phyloP scores from a whole-genome alignment of 2,113 vertebrate genomes.

The Carassius auratus region DNA sequence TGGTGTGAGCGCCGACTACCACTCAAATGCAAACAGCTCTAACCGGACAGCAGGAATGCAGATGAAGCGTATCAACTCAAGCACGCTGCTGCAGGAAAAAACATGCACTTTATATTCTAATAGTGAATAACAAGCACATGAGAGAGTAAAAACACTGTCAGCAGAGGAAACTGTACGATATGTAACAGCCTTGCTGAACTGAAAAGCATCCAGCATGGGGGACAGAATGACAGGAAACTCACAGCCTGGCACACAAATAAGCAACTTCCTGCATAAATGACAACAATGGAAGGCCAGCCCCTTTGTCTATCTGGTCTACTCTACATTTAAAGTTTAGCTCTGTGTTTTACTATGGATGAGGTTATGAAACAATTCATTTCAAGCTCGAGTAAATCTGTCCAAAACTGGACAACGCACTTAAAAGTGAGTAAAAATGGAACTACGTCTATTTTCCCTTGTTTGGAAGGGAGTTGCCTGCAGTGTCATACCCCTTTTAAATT shows the following conservation, averaged over 20 bases:
- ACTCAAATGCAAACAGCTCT: slow-evolving; percentile 10
- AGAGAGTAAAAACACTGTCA: background rate
- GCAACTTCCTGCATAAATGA: slow-evolving; percentile 42
- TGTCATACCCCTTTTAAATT: slow-evolving; percentile 13
- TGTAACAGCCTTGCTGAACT: background rate
- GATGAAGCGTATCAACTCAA: background rate
- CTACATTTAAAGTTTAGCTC: background rate
- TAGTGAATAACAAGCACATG: background rate
- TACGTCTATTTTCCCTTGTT: slow-evolving; percentile 1
- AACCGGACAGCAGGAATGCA: slow-evolving; percentile 13
- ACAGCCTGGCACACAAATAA: slow-evolving; percentile 22
- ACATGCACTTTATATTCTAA: background rate
- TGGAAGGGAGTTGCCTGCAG: slow-evolving; percentile 27
- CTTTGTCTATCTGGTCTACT: background rate
- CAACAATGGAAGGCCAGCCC: slow-evolving; percentile 39
- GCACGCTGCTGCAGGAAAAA: background rate
- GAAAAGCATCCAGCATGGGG: slow-evolving; percentile 1
- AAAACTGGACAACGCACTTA: background rate
- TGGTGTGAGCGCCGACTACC: slow-evolving; percentile 6
- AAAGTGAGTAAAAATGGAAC: background rate
- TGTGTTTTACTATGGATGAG: background rate
- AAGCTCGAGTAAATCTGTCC: slow-evolving; percentile 11
- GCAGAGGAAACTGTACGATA: no score
- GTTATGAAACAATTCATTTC: slow-evolving; percentile 28
- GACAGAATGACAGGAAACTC: slow-evolving; percentile 11